Percentiles rank a stretch among this genome's conserved stretches.
Evolutionary conservation across 2,797 vertebrate genomes (phyloP).

Genomic region (Cossypha caffra): DNA sequence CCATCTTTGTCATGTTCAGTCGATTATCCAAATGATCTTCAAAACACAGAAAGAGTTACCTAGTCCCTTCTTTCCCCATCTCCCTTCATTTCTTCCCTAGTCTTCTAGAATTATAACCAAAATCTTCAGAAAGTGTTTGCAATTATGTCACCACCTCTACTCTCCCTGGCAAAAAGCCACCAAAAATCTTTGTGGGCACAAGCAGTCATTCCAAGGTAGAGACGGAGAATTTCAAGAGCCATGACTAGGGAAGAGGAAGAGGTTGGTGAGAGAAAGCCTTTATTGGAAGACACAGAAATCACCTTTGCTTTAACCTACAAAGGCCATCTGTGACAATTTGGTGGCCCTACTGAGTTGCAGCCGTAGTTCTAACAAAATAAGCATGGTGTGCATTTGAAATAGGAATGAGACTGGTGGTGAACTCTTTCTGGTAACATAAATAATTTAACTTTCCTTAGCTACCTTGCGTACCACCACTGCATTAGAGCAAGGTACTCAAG

Average conservation of each 20-base stretch:
- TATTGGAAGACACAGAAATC: not conserved
- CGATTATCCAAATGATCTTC: not conserved
- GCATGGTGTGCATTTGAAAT: not conserved
- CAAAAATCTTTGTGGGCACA: fast-evolving
- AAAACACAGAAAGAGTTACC: not conserved
- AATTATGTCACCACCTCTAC: not conserved
- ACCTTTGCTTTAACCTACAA: not conserved
- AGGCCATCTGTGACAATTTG: not conserved
- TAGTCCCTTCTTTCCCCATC: not conserved
- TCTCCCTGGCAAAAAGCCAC: not conserved
- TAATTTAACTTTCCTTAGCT: not conserved
- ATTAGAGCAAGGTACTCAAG: not conserved
- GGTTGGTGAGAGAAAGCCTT: not conserved
- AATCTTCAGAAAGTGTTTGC: not conserved
- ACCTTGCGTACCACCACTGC: not conserved
- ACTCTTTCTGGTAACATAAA: not conserved
- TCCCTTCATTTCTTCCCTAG: not conserved
- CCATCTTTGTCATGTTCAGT: not conserved
- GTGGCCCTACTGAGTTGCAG: not conserved
- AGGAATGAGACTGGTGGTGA: not conserved
- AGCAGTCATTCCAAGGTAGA: not conserved
- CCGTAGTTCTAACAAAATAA: not conserved
- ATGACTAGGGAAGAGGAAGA: not conserved
- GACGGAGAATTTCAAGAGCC: not conserved
- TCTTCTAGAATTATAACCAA: not conserved